Conservation (phyloP, 2,113 vertebrate species). For the Pangasianodon hypophthalmus region DNA sequence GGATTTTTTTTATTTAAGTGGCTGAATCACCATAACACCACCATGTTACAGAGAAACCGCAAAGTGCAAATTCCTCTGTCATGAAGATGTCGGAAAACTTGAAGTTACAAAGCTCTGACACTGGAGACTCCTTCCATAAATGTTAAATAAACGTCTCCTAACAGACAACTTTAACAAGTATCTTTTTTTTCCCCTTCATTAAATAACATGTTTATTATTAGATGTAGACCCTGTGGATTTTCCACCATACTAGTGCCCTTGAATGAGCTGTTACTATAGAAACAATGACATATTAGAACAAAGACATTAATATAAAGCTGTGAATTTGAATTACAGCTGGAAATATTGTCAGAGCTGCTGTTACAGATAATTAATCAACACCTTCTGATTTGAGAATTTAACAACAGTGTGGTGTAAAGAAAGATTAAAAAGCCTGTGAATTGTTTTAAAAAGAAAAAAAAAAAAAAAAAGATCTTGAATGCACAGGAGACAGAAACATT, state of each 20-base stretch:
- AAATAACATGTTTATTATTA: too few species aligned
- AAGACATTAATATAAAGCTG: not conserved
- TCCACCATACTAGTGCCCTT: not conserved
- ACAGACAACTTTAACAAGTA: too few species aligned
- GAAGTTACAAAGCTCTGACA: too few species aligned
- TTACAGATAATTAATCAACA: not conserved
- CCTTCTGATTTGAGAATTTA: not conserved
- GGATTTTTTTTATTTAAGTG: too few species aligned
- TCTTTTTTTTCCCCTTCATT: too few species aligned
- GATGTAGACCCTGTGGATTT: not conserved
- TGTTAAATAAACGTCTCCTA: too few species aligned
- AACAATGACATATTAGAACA: not conserved
- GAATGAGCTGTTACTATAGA: not conserved
- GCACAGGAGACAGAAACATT: constrained; percentile 2
- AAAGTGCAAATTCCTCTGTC: too few species aligned
- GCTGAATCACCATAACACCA: too few species aligned
- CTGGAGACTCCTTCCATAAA: too few species aligned
- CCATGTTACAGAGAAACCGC: too few species aligned
- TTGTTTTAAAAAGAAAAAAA: not conserved
- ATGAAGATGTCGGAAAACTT: too few species aligned
- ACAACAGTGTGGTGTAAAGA: not conserved
- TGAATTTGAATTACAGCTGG: not conserved
- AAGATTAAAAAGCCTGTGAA: not conserved
- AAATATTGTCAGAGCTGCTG: not conserved
- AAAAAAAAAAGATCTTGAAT: not conserved